phyloP scores from a whole-genome alignment of 1,140 invertebrate species.

The Armadillidium nasatum region DNA sequence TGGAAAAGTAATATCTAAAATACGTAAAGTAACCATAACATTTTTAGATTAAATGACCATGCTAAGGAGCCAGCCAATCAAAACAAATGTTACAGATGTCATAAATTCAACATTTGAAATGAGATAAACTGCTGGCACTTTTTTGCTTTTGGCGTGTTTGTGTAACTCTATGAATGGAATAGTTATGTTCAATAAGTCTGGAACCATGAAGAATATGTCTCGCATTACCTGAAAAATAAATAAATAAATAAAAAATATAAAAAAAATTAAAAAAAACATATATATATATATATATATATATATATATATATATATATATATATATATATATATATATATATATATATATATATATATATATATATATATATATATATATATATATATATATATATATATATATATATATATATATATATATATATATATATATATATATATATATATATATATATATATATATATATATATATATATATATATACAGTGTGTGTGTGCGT shows the following conservation, averaged over 20 bases:
- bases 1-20: too few relatives aligned
- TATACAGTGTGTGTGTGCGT: too few relatives aligned
- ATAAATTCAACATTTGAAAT: not conserved
- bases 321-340: slow-evolving; percentile 22
- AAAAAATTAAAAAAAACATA: too few relatives aligned
- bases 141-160: slow-evolving; percentile 38
- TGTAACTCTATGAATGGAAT: slow-evolving; percentile 56
- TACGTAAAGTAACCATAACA: too few relatives aligned
- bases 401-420: too few relatives aligned
- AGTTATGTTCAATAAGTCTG: slow-evolving; percentile 64
- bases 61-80: not conserved
- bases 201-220: slow-evolving; percentile 69
- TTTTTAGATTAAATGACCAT: not conserved
- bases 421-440: too few relatives aligned
- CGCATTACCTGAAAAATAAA: slow-evolving; percentile 58
- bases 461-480: too few relatives aligned
- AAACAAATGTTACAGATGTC: not conserved
- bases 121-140: slow-evolving; percentile 24
- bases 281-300: slow-evolving; percentile 25
- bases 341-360: slow-evolving; percentile 19
- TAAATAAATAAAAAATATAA: too few relatives aligned
- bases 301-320: slow-evolving; percentile 22
- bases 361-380: not conserved
- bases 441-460: too few relatives aligned
- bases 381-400: too few relatives aligned